These are phyloP conservation scores for Acanthosepion pharaonis DNA, from an alignment of 2,888 invertebrate species.

Conservation along the genomic window DNA sequence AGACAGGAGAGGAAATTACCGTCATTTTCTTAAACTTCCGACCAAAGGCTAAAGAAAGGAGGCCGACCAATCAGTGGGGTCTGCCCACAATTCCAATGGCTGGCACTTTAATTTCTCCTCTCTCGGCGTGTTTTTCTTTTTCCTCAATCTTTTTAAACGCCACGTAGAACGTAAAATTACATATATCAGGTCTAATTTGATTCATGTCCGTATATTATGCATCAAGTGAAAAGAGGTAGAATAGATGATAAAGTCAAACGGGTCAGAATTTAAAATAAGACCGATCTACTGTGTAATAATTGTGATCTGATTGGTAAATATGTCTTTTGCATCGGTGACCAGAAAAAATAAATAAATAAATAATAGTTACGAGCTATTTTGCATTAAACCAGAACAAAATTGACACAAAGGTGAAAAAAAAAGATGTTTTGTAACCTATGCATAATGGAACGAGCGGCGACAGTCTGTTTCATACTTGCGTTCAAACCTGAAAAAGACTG, in stretches of 20 bases:
- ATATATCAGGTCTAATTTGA: background rate
- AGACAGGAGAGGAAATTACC: background rate
- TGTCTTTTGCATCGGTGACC: background rate
- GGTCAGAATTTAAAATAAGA: background rate
- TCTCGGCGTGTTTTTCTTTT: background rate
- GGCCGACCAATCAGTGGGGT: background rate
- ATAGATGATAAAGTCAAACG: background rate
- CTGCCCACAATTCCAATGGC: background rate
- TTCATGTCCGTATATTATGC: background rate
- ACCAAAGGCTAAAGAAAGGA: background rate
- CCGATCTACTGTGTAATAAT: background rate
- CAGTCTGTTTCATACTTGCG: no score
- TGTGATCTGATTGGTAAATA: background rate
- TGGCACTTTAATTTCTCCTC: background rate
- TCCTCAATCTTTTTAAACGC: background rate
- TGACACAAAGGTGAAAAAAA: no score
- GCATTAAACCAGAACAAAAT: background rate
- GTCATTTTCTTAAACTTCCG: conserved; percentile 1
- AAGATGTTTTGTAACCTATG: no score
- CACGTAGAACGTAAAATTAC: background rate
- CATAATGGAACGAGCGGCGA: no score
- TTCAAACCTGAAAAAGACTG: no score
- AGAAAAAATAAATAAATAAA: background rate
- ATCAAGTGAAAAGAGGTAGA: background rate
- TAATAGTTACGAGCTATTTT: background rate